Base-by-base conservation (phyloP, 35 echinoderm and acorn worm genomes). In the Lytechinus pictus region DNA sequence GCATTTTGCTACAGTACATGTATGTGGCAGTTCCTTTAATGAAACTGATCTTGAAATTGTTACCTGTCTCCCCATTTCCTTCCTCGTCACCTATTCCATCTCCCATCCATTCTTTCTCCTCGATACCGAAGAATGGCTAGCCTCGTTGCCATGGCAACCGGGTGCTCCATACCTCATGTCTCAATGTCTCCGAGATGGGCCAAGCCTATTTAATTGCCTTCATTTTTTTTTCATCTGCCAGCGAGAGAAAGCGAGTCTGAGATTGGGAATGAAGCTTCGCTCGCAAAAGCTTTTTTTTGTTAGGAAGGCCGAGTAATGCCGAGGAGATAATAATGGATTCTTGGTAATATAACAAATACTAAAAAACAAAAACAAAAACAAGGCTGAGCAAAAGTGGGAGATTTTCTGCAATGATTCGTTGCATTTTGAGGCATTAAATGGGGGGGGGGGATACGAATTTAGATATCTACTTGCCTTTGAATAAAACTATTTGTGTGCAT, bases 161-260 rank as follows among this genome's bases (percentile, higher is more conserved):
- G 24, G 66, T 16, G 66, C 66, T 24, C 66, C 66, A 16, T 79
- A n/a, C 19, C 21, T 79, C 66, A 16, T 24, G 66, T 79, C 66
- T 79, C 66, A 79, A 24, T 79, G 66, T 79, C 21, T n/a, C 19
- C 12, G 14, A 79, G 66, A 79, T 79, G 66, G 66, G 16, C 66
- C 66, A 79, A 79, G 19, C n/a, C 66, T 79, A 79, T 79, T 79
- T 79, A 79, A 79, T 79, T 79, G 66, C 66, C 66, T 79, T 79
- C 19, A 6, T 79, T 79, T 79, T 79, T 58, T 58, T 58, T 58
- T 7, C 21, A 24, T 79, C 66, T 79, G 5, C 19, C 19, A 24
- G 66, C 8, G n/a, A 79, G 19, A 7, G 66, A 79, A 60, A 79
- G 19, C 0, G 21, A 79, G 16, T 6, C 1, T 24, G 66, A 79